Percentiles rank a stretch among this genome's conserved stretches.
phyloP scores from a whole-genome alignment of 1,140 invertebrate genomes.

The Sminthurinus signatus region DNA sequence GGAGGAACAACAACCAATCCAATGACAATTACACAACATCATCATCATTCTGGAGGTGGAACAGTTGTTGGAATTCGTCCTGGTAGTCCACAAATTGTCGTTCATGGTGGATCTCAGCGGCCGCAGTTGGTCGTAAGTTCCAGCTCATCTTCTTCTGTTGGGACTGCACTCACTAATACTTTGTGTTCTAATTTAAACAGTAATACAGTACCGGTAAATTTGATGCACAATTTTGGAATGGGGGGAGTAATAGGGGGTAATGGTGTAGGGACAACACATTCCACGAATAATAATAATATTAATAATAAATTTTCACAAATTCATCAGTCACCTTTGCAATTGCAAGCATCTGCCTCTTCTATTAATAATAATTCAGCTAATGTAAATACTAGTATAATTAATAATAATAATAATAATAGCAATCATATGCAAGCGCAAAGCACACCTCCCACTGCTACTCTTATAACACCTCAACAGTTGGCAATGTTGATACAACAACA shows the following conservation, averaged over 20 bases:
- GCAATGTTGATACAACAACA: slow-evolving; percentile 43
- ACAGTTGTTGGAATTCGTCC: slow-evolving; percentile 10
- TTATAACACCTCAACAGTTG: slow-evolving; percentile 49
- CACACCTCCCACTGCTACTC: slow-evolving; percentile 28
- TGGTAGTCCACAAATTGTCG: slow-evolving; percentile 7
- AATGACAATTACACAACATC: slow-evolving; percentile 20
- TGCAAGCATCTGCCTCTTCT: slow-evolving; percentile 5
- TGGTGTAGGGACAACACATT: slow-evolving; percentile 2
- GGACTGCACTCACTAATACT: slow-evolving; percentile 10
- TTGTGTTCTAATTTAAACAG: slow-evolving; percentile 3
- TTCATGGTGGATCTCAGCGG: slow-evolving; percentile 2
- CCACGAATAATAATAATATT: too few relatives aligned
- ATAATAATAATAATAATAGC: not conserved
- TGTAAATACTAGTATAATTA: too few relatives aligned
- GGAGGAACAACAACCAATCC: slow-evolving; percentile 6
- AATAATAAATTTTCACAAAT: not conserved
- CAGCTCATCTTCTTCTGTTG: slow-evolving; percentile 1
- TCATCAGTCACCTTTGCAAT: slow-evolving; percentile 4
- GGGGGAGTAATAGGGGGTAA: not conserved
- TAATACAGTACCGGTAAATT: slow-evolving; percentile 1
- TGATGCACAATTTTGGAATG: slow-evolving; percentile 10
- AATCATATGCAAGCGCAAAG: slow-evolving; percentile 14
- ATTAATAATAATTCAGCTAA: not conserved
- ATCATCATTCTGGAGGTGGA: slow-evolving; percentile 13
- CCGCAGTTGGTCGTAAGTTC: slow-evolving; percentile 24